phyloP scores from a whole-genome alignment of 2,888 invertebrate genomes.

The Catonia carolina region DNA sequence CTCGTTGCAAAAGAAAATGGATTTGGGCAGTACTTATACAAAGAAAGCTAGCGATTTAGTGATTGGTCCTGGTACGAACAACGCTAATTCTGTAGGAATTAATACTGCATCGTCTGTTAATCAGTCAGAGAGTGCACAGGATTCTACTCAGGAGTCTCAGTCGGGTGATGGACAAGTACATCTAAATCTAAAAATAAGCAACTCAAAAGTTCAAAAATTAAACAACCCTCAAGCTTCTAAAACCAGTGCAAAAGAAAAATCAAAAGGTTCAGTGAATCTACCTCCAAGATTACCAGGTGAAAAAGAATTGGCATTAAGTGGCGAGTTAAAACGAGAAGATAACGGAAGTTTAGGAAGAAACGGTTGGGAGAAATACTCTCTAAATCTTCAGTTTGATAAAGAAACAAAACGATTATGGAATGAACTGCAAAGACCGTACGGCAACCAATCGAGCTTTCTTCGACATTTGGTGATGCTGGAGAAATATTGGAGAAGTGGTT shows the following conservation, averaged over 20 bases:
- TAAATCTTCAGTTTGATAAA: constrained; percentile 71
- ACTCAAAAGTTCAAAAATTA: constrained; percentile 35
- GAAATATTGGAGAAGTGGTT: constrained; percentile 76
- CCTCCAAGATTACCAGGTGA: constrained; percentile 68
- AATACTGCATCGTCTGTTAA: constrained; percentile 23
- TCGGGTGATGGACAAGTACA: constrained; percentile 32
- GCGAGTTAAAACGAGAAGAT: constrained; percentile 53
- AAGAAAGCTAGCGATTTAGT: constrained; percentile 11
- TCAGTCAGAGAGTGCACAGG: constrained; percentile 11
- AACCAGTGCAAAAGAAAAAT: constrained; percentile 12
- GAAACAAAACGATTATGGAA: constrained; percentile 78
- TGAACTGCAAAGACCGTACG: constrained; percentile 76
- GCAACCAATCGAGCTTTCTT: constrained; percentile 78
- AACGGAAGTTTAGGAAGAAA: constrained; percentile 37
- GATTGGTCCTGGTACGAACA: constrained; percentile 9
- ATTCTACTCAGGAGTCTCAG: constrained; percentile 15
- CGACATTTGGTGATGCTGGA: constrained; percentile 73
- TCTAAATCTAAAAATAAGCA: constrained; percentile 37
- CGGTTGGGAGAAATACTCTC: constrained; percentile 76
- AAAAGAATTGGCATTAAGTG: constrained; percentile 70
- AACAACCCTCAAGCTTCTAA: constrained; percentile 32
- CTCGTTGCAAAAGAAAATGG: constrained; percentile 35
- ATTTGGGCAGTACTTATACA: constrained; percentile 31
- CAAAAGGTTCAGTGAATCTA: constrained; percentile 43
- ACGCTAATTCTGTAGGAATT: constrained; percentile 11